Evolutionary conservation across 2,797 vertebrate genomes (phyloP).

Genomic region (Argyrosomus regius): DNA sequence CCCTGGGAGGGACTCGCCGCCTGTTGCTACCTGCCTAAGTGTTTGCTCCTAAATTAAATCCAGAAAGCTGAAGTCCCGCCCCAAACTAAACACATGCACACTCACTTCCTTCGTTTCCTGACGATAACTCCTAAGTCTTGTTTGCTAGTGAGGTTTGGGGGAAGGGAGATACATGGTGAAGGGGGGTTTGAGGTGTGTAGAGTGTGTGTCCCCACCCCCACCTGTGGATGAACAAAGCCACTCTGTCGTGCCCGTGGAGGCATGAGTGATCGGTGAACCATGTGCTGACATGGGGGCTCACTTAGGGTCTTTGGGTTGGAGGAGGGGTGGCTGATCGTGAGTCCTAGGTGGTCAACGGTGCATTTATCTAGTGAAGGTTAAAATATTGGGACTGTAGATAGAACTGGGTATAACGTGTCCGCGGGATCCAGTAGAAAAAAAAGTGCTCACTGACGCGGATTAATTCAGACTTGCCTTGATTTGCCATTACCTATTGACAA

Average conservation of each 20-base stretch:
- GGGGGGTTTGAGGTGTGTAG: constrained; percentile 55
- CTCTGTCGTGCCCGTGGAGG: constrained; percentile 55
- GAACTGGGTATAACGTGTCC: not conserved
- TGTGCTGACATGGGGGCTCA: constrained; percentile 55
- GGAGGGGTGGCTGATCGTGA: constrained; percentile 44
- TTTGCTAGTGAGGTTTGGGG: constrained; percentile 32
- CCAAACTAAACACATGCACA: constrained; percentile 42
- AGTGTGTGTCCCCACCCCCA: constrained; percentile 66
- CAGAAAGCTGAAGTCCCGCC: constrained; percentile 58
- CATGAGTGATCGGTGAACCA: constrained; percentile 66
- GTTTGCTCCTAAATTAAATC: constrained; percentile 75
- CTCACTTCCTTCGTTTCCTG: constrained; percentile 23
- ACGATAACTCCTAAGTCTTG: constrained; percentile 19
- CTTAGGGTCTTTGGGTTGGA: constrained; percentile 42
- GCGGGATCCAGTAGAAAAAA: constrained; percentile 7
- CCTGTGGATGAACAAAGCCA: constrained; percentile 78
- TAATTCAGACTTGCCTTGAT: constrained; percentile 38
- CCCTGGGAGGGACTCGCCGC: constrained; percentile 74
- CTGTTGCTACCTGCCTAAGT: constrained; percentile 85
- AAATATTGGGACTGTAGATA: constrained; percentile 16
- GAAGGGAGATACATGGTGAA: constrained; percentile 29
- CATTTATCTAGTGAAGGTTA: constrained; percentile 22
- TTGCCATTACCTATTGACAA: constrained; percentile 43
- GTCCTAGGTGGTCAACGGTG: constrained; percentile 24
- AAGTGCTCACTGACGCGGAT: constrained; percentile 25